Conservation (phyloP, 2,797 vertebrate genomes). For the Percopsis omiscomaycus region DNA sequence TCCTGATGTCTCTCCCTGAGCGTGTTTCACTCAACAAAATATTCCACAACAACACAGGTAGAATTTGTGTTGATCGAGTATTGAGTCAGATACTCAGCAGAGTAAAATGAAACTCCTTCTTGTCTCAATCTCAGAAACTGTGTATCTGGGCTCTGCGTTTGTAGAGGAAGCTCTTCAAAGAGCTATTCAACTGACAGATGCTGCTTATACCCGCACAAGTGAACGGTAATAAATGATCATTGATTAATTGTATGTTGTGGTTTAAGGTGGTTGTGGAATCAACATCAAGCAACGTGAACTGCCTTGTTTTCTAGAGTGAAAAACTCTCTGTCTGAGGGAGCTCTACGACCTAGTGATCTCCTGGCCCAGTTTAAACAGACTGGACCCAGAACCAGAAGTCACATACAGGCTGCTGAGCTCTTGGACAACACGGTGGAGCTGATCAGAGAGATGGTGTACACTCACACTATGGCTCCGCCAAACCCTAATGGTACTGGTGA, state of each 20-base stretch:
- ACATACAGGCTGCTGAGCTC: slow-evolving; percentile 77
- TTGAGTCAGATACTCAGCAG: neutral
- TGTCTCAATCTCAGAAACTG: slow-evolving; percentile 48
- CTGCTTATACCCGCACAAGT: slow-evolving; percentile 72
- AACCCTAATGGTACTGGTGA: slow-evolving; percentile 63
- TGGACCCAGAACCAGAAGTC: slow-evolving; percentile 69
- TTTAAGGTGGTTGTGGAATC: neutral
- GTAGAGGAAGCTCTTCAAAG: slow-evolving; percentile 72
- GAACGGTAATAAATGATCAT: slow-evolving; percentile 66
- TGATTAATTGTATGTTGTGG: neutral
- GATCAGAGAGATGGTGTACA: slow-evolving; percentile 85
- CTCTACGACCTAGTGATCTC: slow-evolving; percentile 77
- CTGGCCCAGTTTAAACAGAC: slow-evolving; percentile 82
- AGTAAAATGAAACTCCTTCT: slow-evolving; percentile 3
- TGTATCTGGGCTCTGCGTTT: slow-evolving; percentile 66
- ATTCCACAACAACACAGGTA: slow-evolving; percentile 69
- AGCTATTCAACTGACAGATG: slow-evolving; percentile 73
- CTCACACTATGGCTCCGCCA: slow-evolving; percentile 71
- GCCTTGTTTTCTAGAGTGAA: slow-evolving; percentile 66
- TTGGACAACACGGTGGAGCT: slow-evolving; percentile 82
- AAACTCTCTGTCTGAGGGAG: slow-evolving; percentile 70
- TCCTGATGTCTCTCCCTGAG: slow-evolving; percentile 56
- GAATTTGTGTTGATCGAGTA: slow-evolving; percentile 19
- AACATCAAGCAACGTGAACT: no score
- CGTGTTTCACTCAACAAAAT: slow-evolving; percentile 43